Base-by-base conservation (phyloP, 2,888 invertebrate genomes). In the Dryococelus australis region DNA sequence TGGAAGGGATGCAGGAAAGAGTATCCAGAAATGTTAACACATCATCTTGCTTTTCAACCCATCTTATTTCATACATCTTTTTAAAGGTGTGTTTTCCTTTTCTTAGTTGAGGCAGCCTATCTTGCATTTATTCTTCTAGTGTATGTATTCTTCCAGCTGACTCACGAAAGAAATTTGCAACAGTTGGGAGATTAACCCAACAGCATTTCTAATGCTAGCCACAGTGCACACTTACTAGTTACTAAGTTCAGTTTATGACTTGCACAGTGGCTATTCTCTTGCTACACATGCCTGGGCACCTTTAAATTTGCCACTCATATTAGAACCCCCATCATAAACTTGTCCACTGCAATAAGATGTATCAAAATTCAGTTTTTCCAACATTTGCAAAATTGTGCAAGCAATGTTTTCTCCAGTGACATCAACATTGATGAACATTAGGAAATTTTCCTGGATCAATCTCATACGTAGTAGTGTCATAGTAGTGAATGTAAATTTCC, bases 141-240 rank as follows among this genome's bases (percentile, higher is more conserved):
- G 6, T 26, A 35, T 83, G 24, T 83, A 83, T n/a, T n/a, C n/a
- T n/a, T n/a, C n/a, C n/a, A n/a, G n/a, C n/a, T n/a, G n/a, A n/a
- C n/a, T n/a, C n/a, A 16, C 83, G 28, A 27, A 8, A 83, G 83
- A 83, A 26, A 0, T 26, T 83, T 83, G 83, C 27, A 13, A 8
- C 27, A 83, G 28, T 20, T 83, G n/a, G n/a, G 83, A 83, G 27
- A 26, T 83, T 6, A 83, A 26, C 24, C 16, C 28, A 13, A 83
- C 28, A 28, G 83, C 83, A 83, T 28, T 80, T 80, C 80, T 80
- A 16, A 80, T 80, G 80, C 80, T 80, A n/a, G 24, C 80, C 80
- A 80, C 8, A 6, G 8, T 24, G 8, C 80, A 80, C 12, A 24
- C 80, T 80, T 80, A 0, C 80, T 80, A 43, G 0, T 28, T 27